These are phyloP conservation scores for Callipepla squamata DNA, from an alignment of 2,113 vertebrate genomes.

Conservation along the genomic window DNA sequence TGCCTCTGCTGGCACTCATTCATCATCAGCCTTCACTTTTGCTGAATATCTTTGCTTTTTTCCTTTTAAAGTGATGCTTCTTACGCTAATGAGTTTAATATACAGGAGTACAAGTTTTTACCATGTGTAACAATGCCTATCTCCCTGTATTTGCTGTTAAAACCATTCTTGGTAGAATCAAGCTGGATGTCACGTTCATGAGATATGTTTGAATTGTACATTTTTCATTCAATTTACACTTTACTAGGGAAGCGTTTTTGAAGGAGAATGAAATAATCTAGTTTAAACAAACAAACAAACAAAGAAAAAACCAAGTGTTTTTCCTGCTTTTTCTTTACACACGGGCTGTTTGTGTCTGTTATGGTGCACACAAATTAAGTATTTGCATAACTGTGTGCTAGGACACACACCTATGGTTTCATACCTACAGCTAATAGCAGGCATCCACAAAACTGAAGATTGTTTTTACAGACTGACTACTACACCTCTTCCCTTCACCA, in stretches of 20 bases:
- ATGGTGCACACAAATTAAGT: neutral
- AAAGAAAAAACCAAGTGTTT: neutral
- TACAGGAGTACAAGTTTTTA: neutral
- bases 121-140: neutral
- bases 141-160: neutral
- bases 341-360: neutral
- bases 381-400: neutral
- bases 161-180: neutral
- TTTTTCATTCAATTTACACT: neutral
- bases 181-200: neutral
- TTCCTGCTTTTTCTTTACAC: neutral
- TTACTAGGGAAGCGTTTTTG: neutral
- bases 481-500: neutral
- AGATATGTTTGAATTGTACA: neutral
- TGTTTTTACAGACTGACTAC: neutral
- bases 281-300: too few relatives aligned
- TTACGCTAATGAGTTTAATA: neutral
- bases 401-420: neutral
- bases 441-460: neutral
- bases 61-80: neutral
- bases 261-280: neutral
- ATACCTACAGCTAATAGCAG: neutral
- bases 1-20: neutral
- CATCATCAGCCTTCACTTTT: neutral
- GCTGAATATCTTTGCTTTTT: neutral